Conservation (phyloP, 2,797 vertebrate genomes). For the Anabas testudineus region DNA sequence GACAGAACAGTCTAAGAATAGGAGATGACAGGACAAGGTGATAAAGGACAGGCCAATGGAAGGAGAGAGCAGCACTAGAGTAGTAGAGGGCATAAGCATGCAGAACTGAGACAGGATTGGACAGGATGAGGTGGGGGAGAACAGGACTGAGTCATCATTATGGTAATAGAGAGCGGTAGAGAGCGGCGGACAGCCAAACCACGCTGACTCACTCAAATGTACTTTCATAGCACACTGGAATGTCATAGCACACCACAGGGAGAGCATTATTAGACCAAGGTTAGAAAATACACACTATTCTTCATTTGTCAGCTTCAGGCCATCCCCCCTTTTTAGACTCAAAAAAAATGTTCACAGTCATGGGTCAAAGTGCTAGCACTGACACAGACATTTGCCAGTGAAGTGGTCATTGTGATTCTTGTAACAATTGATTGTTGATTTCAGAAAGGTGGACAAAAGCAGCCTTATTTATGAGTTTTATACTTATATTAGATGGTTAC, state of each 20-base stretch:
- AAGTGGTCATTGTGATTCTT: no score
- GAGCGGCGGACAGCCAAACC: constrained; percentile 35
- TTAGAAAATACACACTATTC: constrained; percentile 55
- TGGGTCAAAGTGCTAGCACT: neutral
- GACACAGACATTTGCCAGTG: no score
- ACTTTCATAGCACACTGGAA: constrained; percentile 67
- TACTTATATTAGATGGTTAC: no score
- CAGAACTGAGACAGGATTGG: constrained; percentile 50
- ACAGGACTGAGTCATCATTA: constrained; percentile 79
- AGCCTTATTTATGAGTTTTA: no score
- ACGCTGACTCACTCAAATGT: constrained; percentile 74
- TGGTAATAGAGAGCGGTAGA: constrained; percentile 62
- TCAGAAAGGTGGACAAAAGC: no score
- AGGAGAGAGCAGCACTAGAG: constrained; percentile 35
- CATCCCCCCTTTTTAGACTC: constrained; percentile 3
- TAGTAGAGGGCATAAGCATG: constrained; percentile 32
- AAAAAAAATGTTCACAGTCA: constrained; percentile 13
- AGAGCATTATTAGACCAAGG: constrained; percentile 64
- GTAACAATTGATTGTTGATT: no score
- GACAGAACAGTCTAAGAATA: constrained; percentile 69
- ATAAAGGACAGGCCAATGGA: constrained; percentile 54
- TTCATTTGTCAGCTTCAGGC: constrained; percentile 43
- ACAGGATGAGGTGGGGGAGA: constrained; percentile 56
- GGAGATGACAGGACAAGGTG: constrained; percentile 62
- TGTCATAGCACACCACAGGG: constrained; percentile 58